Evolutionary conservation across 1,140 invertebrate species (phyloP).

Genomic region (Acromyrmex echinatior): DNA sequence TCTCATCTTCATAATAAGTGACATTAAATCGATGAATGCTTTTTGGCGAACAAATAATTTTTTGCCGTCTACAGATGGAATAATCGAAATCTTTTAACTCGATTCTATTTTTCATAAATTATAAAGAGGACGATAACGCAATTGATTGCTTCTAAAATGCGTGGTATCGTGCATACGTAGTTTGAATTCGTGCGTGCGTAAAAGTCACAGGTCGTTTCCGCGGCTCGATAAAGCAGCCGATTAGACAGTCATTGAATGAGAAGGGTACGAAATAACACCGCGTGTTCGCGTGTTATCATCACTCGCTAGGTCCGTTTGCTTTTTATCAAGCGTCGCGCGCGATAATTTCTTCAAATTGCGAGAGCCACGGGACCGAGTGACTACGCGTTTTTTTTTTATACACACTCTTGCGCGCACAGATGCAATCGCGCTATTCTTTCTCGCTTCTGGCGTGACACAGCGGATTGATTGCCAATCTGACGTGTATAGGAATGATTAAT

Average conservation of each 20-base stretch:
- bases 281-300: slow-evolving; percentile 71
- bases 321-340: slow-evolving; percentile 76
- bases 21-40: not conserved
- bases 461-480: slow-evolving; percentile 35
- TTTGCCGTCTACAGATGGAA: too few species aligned
- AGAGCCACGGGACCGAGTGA: slow-evolving; percentile 34
- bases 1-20: not conserved
- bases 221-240: slow-evolving; percentile 16
- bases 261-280: slow-evolving; percentile 64
- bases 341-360: slow-evolving; percentile 76
- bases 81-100: not conserved
- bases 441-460: slow-evolving; percentile 21
- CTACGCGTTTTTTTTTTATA: slow-evolving; percentile 29
- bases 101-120: slow-evolving; percentile 9
- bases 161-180: not conserved
- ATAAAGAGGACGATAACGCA: not conserved
- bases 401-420: not conserved
- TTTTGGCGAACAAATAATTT: not conserved
- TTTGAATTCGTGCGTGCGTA: slow-evolving; percentile 16
- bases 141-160: not conserved
- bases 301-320: slow-evolving; percentile 72
- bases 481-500: slow-evolving; percentile 15
- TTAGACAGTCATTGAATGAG: slow-evolving; percentile 60
- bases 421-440: slow-evolving; percentile 17
- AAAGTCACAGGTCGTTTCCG: slow-evolving; percentile 55